Conservation (phyloP, 2,797 vertebrate species). For the Clangula hyemalis region DNA sequence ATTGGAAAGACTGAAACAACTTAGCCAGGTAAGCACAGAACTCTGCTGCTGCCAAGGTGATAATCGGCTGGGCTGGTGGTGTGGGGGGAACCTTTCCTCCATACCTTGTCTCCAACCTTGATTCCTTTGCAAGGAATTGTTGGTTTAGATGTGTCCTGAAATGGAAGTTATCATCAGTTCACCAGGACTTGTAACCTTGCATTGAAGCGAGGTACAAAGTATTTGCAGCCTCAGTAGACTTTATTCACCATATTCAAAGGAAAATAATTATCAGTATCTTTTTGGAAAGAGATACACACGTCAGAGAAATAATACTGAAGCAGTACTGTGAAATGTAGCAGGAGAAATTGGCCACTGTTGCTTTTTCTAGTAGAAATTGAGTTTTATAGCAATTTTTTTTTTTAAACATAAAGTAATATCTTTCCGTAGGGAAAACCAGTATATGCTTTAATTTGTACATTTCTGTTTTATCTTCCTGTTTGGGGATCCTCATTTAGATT, state of each 20-base stretch:
- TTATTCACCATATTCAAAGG: neutral
- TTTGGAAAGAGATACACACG: neutral
- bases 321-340: neutral
- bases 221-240: neutral
- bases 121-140: neutral
- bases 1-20: conserved; percentile 71
- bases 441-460: neutral
- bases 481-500: neutral
- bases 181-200: neutral
- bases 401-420: neutral
- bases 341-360: neutral
- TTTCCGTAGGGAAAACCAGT: neutral
- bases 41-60: neutral
- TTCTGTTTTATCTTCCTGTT: neutral
- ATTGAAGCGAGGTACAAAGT: neutral
- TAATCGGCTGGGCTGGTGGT: neutral
- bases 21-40: conserved; percentile 77
- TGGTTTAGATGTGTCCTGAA: neutral
- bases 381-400: neutral
- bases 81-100: neutral
- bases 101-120: fast-evolving
- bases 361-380: neutral
- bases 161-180: neutral
- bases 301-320: neutral
- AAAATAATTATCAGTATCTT: neutral